phyloP scores from a whole-genome alignment of 2,888 invertebrate genomes.

The Agrochola circellaris region DNA sequence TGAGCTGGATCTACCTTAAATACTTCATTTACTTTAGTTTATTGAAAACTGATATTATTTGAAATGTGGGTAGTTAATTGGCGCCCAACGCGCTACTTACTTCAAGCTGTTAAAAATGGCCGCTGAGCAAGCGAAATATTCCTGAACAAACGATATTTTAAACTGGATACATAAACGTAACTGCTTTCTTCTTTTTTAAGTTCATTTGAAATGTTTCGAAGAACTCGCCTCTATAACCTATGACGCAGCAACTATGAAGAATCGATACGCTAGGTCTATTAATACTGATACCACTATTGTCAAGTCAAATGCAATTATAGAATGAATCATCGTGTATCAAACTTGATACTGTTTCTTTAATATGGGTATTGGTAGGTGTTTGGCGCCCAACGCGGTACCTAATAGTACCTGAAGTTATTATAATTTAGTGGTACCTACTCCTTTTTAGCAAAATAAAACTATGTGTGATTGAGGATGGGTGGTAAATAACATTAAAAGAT shows the following conservation, averaged over 20 bases:
- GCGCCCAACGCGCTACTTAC: conserved; percentile 8
- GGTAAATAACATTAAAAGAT: not conserved
- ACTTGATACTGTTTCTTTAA: not conserved
- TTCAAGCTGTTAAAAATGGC: not conserved
- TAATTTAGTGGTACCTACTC: not conserved
- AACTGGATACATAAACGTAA: too few relatives aligned
- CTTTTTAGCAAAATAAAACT: not conserved
- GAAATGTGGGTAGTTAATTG: not conserved
- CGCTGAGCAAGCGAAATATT: not conserved
- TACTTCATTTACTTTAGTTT: not conserved
- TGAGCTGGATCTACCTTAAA: not conserved
- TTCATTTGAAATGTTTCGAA: not conserved
- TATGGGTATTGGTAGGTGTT: not conserved
- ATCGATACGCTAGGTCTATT: conserved; percentile 15
- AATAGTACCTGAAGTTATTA: not conserved
- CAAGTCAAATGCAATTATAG: not conserved
- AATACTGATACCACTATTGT: not conserved
- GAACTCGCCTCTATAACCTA: not conserved
- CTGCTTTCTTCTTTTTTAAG: not conserved
- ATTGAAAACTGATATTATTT: not conserved
- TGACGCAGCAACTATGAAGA: too few relatives aligned
- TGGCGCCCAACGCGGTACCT: not conserved
- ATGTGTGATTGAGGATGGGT: not conserved
- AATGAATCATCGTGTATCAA: not conserved
- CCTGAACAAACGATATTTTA: too few relatives aligned